phyloP scores from a whole-genome alignment of 1,140 invertebrate genomes.

The Tetramorium alpestre region DNA sequence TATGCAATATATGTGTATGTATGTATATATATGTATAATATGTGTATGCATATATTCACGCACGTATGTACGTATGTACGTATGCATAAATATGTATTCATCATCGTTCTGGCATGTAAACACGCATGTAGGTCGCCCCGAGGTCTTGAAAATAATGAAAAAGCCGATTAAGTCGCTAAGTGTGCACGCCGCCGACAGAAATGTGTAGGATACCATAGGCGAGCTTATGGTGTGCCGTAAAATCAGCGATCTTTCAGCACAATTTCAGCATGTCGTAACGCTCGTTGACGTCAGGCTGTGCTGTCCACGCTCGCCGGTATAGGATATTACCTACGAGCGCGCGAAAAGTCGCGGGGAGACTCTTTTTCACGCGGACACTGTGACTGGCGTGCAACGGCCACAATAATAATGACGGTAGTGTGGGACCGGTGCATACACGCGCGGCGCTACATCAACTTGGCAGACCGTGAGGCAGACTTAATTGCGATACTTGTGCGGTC shows the following conservation, averaged over 20 bases:
- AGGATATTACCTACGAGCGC: constrained; percentile 12
- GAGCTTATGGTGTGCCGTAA: constrained; percentile 56
- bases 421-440: background rate
- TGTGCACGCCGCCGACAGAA: constrained; percentile 34
- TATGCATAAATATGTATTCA: background rate
- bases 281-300: constrained; percentile 42
- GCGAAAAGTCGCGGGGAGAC: constrained; percentile 41
- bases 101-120: constrained; percentile 17
- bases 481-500: constrained; percentile 58
- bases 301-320: constrained; percentile 4
- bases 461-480: constrained; percentile 54
- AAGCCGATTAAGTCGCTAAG: constrained; percentile 79
- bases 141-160: constrained; percentile 79
- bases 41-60: background rate
- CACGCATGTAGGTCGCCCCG: constrained; percentile 64
- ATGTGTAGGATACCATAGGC: constrained; percentile 59
- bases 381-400: constrained; percentile 8
- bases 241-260: constrained; percentile 71
- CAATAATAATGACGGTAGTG: constrained; percentile 52
- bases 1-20: background rate
- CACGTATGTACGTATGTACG: background rate
- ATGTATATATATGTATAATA: no score
- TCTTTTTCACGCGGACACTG: constrained; percentile 31
- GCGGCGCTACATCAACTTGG: constrained; percentile 40
- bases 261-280: constrained; percentile 72